Base-by-base conservation (phyloP, 2,113 vertebrate species). In the Symphodus melops region DNA sequence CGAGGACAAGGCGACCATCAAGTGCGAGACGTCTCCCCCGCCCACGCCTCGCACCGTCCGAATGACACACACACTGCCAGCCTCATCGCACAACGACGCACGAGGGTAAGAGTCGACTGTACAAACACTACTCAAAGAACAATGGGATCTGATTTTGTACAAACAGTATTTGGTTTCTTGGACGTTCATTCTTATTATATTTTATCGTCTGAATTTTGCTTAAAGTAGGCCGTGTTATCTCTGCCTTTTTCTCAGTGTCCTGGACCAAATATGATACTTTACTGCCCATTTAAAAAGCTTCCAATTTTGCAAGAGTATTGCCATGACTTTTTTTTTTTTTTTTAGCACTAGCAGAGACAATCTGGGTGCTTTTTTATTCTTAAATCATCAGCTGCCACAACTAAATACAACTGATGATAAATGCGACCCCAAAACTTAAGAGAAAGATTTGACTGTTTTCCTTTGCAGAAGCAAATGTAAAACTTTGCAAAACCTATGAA, bases 1-100 rank as follows among this genome's bases (percentile, higher is more conserved):
- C 51, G 98, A 99, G 89, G 98, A 99, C 89, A 99, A 99, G 93
- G 96, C 98, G 72, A 99, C 98, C 59, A 99, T 99, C 87, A 99
- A 98, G 93, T 99, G 98, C 86, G 98, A 99, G 94, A 99, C 97
- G 3, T 99, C 98, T 57, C 98, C 98, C 58, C 98, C 98, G 55
- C 86, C 97, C 4, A 99, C 98, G 19, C 98, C 98, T 1, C 95
- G 97, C 89, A 95, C 96, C 9, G 91, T 98, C 81, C 95, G 98
- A 86, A 97, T 99, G 98, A 97, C 98, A 56, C 97, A 96, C 86
- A 99, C 98, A 42, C 96, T 99, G 85, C 98, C 97, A 73, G 96
- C 97, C 84, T 98, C 98, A 12, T 97, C 97, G 82, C 97, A 98
- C 92, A 98, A 98, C 1, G 97, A 99, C 48, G 92, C 96, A 68